Evolutionary conservation across 2,113 vertebrate species (phyloP).

Genomic region (Cyprinus carpio): DNA sequence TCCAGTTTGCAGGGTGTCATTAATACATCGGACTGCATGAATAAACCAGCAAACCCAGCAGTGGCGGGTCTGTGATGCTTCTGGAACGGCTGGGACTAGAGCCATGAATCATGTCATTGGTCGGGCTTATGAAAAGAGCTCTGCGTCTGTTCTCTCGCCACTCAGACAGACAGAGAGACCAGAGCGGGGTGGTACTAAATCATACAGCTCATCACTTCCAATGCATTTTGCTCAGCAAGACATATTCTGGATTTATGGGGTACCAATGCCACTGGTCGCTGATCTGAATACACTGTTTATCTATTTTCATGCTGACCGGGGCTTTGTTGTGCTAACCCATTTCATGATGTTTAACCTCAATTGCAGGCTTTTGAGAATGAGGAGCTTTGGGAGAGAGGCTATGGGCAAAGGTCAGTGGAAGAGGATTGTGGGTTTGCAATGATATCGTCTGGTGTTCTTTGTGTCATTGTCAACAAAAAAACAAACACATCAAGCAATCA

Average conservation of each 20-base stretch:
- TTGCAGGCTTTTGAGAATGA: background rate
- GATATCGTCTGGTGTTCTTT: background rate
- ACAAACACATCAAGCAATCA: background rate
- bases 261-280: constrained; percentile 9
- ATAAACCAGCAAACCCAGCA: constrained; percentile 26
- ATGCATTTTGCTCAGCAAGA: constrained; percentile 33
- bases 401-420: background rate
- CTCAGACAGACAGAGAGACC: constrained; percentile 31
- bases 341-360: constrained; percentile 15
- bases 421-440: constrained; percentile 10
- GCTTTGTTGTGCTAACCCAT: background rate
- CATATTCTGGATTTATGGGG: constrained; percentile 22
- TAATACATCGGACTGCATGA: background rate
- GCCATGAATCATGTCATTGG: constrained; percentile 37
- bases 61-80: constrained; percentile 22
- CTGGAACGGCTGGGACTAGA: constrained; percentile 34
- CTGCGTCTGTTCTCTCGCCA: background rate
- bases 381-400: background rate
- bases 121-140: constrained; percentile 34
- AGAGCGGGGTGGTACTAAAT: constrained; percentile 20
- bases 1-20: constrained; percentile 11
- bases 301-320: background rate
- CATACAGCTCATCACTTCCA: constrained; percentile 34
- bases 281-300: constrained; percentile 35
- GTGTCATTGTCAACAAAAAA: background rate